Evolutionary conservation across 2,113 vertebrate species (phyloP).

Genomic region (Myiozetetes cayanensis): DNA sequence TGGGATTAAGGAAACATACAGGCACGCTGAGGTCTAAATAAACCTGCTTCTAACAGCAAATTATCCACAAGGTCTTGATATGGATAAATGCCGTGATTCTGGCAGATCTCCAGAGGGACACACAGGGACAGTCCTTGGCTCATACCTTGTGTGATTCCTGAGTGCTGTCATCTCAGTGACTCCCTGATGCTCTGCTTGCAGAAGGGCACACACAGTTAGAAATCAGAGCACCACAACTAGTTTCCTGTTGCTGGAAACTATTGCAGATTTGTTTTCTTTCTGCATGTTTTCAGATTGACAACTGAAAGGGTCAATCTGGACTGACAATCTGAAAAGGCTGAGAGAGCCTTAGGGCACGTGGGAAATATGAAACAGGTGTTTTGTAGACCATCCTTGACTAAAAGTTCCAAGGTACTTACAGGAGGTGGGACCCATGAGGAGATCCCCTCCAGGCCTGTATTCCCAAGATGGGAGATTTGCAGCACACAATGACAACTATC

Average conservation of each 20-base stretch:
- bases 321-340: background rate
- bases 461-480: background rate
- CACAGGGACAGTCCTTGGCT: background rate
- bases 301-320: too few species aligned
- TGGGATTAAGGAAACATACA: background rate
- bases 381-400: background rate
- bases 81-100: background rate
- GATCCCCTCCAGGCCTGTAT: background rate
- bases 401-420: background rate
- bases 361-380: background rate
- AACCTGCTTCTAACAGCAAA: background rate
- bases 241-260: background rate
- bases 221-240: background rate
- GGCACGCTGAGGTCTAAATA: background rate
- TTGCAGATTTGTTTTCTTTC: background rate
- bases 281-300: background rate
- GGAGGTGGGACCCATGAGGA: background rate
- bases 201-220: background rate
- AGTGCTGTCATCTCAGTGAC: background rate
- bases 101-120: background rate
- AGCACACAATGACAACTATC: background rate
- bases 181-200: background rate
- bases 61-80: background rate
- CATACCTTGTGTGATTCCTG: background rate
- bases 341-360: background rate